Percentiles rank a stretch among this genome's conserved stretches.
Conservation (phyloP, 2,888 invertebrate species). For the Drosophila koepferae region DNA sequence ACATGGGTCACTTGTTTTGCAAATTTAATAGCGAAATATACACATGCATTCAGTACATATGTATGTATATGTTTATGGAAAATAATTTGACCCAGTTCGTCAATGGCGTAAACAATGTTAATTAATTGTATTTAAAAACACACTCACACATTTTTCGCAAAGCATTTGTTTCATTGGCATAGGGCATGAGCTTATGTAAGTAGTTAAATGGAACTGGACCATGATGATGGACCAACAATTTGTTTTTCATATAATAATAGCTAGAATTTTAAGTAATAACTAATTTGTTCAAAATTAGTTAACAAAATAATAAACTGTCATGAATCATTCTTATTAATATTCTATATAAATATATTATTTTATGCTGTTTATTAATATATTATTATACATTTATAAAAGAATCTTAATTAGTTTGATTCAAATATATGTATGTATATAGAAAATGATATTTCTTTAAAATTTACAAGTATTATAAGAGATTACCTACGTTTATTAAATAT, state of each 20-base stretch:
- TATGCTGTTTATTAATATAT: too few species aligned
- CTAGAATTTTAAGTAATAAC: too few species aligned
- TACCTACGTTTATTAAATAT: neutral
- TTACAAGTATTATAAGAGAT: neutral
- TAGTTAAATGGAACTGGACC: neutral
- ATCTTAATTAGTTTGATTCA: neutral
- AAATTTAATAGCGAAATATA: slow-evolving; percentile 39
- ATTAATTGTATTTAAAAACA: slow-evolving; percentile 53
- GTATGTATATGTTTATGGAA: slow-evolving; percentile 17
- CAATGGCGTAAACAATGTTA: slow-evolving; percentile 73
- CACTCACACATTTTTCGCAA: slow-evolving; percentile 10
- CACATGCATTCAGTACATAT: slow-evolving; percentile 2
- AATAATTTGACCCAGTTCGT: slow-evolving; percentile 62
- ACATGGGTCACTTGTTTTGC: slow-evolving; percentile 60
- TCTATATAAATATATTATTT: too few species aligned
- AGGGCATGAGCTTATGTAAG: slow-evolving; percentile 1
- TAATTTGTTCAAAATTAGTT: too few species aligned
- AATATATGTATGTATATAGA: neutral
- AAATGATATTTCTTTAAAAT: neutral
- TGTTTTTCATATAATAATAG: too few species aligned
- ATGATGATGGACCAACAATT: neutral
- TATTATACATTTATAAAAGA: too few species aligned
- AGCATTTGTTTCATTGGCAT: slow-evolving; percentile 20
- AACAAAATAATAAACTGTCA: too few species aligned
- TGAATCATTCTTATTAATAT: too few species aligned